Conservation (phyloP, 1,140 invertebrate species). For the Druon quercuslanigerum region DNA sequence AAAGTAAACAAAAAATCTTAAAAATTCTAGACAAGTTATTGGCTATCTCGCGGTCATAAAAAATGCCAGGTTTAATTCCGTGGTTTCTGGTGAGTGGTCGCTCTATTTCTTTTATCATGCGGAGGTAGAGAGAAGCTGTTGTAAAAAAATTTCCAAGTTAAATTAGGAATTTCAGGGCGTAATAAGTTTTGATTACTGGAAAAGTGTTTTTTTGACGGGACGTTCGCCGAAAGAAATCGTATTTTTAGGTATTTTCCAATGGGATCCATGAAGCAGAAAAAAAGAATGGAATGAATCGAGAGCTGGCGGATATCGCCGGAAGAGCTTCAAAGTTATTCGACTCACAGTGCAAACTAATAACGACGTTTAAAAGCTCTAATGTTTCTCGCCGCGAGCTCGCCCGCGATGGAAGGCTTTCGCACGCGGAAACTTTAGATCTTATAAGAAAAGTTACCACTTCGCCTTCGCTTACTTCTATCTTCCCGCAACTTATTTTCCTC, state of each 20-base stretch:
- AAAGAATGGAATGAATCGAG: slow-evolving; percentile 1
- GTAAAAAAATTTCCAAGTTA: not conserved
- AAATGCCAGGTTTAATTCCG: no score
- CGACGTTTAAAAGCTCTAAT: slow-evolving; percentile 70
- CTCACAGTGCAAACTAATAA: slow-evolving; percentile 70
- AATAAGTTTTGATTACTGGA: not conserved
- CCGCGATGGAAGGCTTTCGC: slow-evolving; percentile 56
- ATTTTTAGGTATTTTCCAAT: not conserved
- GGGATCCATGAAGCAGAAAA: slow-evolving; percentile 5
- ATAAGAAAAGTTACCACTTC: slow-evolving; percentile 72
- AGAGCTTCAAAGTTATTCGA: slow-evolving; percentile 61
- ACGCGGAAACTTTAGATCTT: slow-evolving; percentile 69
- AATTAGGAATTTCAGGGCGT: not conserved
- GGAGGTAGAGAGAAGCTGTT: no score
- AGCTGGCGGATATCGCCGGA: slow-evolving; percentile 20
- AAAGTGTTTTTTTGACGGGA: not conserved
- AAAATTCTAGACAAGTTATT: no score
- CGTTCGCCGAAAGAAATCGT: slow-evolving; percentile 13
- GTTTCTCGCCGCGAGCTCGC: slow-evolving; percentile 58
- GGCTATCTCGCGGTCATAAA: no score
- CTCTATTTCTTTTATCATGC: no score
- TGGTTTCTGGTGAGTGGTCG: no score
- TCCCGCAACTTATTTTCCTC: slow-evolving; percentile 36
- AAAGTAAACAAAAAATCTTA: no score
- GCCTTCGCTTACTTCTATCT: slow-evolving; percentile 50